These are phyloP conservation scores for Vulpes vulpes DNA, from an alignment of 2,113 vertebrate genomes.

Conservation along the genomic window DNA sequence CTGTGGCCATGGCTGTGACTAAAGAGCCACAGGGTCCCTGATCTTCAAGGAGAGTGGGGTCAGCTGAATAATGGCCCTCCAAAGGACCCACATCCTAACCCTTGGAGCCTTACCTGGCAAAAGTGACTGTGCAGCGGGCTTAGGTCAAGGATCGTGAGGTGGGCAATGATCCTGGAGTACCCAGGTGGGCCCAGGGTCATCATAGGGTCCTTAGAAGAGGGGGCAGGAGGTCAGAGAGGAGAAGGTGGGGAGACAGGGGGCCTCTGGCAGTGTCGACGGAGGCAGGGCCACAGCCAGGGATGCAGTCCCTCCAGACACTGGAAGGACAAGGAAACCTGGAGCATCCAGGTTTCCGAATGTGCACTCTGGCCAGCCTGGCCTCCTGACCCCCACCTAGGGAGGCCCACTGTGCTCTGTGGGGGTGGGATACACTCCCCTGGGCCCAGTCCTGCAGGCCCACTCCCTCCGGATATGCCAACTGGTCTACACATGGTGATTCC, in stretches of 20 bases:
- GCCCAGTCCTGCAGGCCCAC: background rate
- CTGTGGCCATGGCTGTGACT: background rate
- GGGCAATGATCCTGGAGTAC: background rate
- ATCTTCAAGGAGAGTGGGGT: background rate
- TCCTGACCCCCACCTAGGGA: accelerated
- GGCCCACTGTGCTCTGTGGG: background rate
- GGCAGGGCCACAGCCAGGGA: background rate
- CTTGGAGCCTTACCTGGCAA: background rate
- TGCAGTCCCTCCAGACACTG: accelerated
- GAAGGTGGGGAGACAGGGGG: accelerated
- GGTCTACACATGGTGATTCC: background rate
- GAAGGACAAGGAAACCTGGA: too few species aligned
- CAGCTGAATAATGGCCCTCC: background rate
- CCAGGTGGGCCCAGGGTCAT: background rate
- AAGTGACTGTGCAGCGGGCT: too few species aligned
- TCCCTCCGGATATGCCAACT: background rate
- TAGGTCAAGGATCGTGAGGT: accelerated
- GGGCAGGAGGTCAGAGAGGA: too few species aligned
- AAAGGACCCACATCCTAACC: accelerated
- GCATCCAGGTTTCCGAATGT: background rate
- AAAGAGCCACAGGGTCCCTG: background rate
- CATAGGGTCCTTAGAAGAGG: background rate
- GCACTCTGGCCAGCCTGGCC: background rate
- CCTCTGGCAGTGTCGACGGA: background rate
- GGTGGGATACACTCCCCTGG: accelerated